phyloP scores from a whole-genome alignment of 2,113 vertebrate genomes.

The Thalassoma bifasciatum region DNA sequence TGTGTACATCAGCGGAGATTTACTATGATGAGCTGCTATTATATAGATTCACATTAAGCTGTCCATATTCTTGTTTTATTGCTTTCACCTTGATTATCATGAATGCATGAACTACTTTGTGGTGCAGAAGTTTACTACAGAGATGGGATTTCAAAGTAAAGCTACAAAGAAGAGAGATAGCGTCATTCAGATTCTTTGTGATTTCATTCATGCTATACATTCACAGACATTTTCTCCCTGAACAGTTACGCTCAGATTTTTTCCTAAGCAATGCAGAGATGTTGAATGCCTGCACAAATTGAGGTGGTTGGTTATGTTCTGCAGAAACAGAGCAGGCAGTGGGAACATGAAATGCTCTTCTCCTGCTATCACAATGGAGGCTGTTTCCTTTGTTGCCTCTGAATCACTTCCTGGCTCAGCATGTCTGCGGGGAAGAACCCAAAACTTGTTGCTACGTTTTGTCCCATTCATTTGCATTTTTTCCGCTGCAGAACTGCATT shows the following conservation, averaged over 20 bases:
- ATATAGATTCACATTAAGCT: constrained; percentile 30
- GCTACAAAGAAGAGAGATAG: background rate
- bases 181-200: background rate
- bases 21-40: constrained; percentile 23
- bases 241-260: constrained; percentile 8
- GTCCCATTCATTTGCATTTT: constrained; percentile 66
- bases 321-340: constrained; percentile 17
- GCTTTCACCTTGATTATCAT: constrained; percentile 36
- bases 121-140: background rate
- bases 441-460: constrained; percentile 59
- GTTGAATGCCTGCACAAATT: background rate
- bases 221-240: too few species aligned
- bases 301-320: constrained; percentile 46
- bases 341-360: constrained; percentile 29
- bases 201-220: background rate
- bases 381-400: constrained; percentile 58
- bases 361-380: constrained; percentile 21
- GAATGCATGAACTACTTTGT: constrained; percentile 22
- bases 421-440: constrained; percentile 44
- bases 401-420: constrained; percentile 49
- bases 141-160: constrained; percentile 2
- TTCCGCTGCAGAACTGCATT: constrained; percentile 55
- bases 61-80: constrained; percentile 35
- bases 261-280: background rate
- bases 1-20: constrained; percentile 5